Evolutionary conservation across 2,113 vertebrate species (phyloP).

Genomic region (Eulacestoma nigropectus): DNA sequence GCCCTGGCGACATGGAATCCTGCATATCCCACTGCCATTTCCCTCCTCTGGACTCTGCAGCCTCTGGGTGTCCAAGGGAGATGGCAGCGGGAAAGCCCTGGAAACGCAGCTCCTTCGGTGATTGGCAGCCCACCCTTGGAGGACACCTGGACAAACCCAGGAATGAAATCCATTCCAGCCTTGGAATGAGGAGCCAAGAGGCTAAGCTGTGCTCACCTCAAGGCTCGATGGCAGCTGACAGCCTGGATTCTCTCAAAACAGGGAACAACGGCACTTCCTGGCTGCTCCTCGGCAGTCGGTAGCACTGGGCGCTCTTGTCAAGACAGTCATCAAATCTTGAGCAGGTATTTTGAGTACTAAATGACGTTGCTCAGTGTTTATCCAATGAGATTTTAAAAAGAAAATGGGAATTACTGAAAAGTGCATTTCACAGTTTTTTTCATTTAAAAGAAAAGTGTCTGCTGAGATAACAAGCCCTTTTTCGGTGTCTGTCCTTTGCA

Average conservation of each 20-base stretch:
- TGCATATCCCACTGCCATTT: background rate
- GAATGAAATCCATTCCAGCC: background rate
- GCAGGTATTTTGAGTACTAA: background rate
- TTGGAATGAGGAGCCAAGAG: background rate
- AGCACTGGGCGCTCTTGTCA: background rate
- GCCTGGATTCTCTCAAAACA: background rate
- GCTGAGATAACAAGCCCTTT: background rate
- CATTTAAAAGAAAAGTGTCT: background rate
- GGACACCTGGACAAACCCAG: background rate
- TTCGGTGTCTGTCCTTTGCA: background rate
- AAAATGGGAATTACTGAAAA: background rate
- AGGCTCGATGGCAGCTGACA: background rate
- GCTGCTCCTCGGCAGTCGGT: background rate
- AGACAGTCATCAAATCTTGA: background rate
- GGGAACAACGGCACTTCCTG: fast-evolving
- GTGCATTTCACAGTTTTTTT: background rate
- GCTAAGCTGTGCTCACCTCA: background rate
- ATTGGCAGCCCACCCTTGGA: background rate
- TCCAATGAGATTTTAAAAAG: background rate
- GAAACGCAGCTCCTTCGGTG: background rate
- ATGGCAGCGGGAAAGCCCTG: background rate
- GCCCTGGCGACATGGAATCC: background rate
- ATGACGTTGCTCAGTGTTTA: background rate
- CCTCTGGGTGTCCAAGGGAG: background rate
- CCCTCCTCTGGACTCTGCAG: background rate